These are phyloP conservation scores for Vandiemenella viatica DNA, from an alignment of 2,888 invertebrate genomes.

Conservation along the genomic window DNA sequence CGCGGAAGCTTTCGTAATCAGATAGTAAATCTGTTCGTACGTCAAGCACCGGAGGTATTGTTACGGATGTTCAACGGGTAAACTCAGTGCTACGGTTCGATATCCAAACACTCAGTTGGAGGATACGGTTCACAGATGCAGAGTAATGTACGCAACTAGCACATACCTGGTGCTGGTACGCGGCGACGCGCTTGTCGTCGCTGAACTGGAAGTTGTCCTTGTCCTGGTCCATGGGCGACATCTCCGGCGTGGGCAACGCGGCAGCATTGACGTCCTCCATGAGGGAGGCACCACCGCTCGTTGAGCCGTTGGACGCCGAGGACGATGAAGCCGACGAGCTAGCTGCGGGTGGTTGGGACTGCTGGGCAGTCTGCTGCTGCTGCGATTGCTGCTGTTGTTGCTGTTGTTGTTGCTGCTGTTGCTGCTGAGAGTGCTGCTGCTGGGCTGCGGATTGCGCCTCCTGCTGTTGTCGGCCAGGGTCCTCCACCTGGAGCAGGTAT, in stretches of 20 bases:
- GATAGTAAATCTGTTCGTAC: too few species aligned
- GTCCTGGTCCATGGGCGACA: constrained; percentile 62
- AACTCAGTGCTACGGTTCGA: too few species aligned
- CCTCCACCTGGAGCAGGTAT: too few species aligned
- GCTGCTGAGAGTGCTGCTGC: constrained; percentile 10
- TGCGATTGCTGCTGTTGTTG: constrained; percentile 14
- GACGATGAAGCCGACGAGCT: constrained; percentile 3
- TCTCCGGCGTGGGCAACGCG: constrained; percentile 55
- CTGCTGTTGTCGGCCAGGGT: constrained; percentile 4
- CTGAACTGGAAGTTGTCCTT: constrained; percentile 42
- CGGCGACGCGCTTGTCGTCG: constrained; percentile 32
- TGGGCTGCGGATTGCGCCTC: constrained; percentile 6
- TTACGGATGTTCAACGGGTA: too few species aligned
- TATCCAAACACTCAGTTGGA: too few species aligned
- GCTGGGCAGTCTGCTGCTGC: constrained; percentile 8
- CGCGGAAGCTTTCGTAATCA: too few species aligned
- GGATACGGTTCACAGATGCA: too few species aligned
- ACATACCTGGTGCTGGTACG: constrained; percentile 13
- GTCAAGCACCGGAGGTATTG: too few species aligned
- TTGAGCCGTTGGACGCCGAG: neutral
- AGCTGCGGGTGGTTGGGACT: constrained; percentile 6
- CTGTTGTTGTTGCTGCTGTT: constrained; percentile 14
- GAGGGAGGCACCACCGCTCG: neutral
- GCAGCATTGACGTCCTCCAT: constrained; percentile 28
- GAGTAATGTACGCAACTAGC: too few species aligned